phyloP scores from a whole-genome alignment of 2,797 vertebrate genomes.

The Labroides dimidiatus region DNA sequence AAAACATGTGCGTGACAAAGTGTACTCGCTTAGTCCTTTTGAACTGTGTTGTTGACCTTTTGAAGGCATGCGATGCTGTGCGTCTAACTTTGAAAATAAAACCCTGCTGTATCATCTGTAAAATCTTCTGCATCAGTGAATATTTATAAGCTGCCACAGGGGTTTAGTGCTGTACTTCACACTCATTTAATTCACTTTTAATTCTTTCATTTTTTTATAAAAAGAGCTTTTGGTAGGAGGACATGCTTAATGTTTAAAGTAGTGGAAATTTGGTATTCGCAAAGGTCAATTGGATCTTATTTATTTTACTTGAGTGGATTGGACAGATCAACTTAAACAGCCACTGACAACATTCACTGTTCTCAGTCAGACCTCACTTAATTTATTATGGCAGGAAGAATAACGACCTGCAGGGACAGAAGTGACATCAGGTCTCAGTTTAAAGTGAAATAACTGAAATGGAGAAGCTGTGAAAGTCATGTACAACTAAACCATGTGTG shows the following conservation, averaged over 20 bases:
- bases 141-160: slow-evolving; percentile 45
- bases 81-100: slow-evolving; percentile 21
- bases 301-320: background rate
- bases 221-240: background rate
- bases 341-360: background rate
- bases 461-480: background rate
- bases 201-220: background rate
- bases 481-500: background rate
- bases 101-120: slow-evolving; percentile 24
- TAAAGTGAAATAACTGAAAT: background rate
- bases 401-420: background rate
- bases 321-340: background rate
- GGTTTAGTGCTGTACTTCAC: slow-evolving; percentile 25
- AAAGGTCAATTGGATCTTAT: background rate
- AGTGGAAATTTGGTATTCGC: too few relatives aligned
- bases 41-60: slow-evolving; percentile 12
- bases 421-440: background rate
- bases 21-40: slow-evolving; percentile 1
- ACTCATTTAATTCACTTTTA: slow-evolving; percentile 23
- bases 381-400: background rate
- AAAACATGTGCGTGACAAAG: slow-evolving; percentile 8
- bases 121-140: slow-evolving; percentile 46
- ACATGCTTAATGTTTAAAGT: too few relatives aligned
- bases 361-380: background rate
- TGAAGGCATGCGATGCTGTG: slow-evolving; percentile 1